Conservation (phyloP, 1,140 invertebrate species). For the Drosophila lowei region DNA sequence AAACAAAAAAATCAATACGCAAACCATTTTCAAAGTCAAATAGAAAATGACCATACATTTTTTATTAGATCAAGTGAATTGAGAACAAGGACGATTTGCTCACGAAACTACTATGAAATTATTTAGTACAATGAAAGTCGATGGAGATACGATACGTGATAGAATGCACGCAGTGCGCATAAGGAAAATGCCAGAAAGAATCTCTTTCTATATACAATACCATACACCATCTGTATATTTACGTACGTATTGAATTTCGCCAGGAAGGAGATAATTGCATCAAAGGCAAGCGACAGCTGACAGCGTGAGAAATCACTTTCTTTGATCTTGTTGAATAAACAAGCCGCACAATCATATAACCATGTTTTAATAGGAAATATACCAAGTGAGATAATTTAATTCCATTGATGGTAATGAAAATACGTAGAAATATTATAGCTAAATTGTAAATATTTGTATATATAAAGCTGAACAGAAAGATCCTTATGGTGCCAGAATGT, state of each 20-base stretch:
- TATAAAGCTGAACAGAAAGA: neutral
- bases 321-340: constrained; percentile 34
- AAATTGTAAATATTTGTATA: neutral
- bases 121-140: constrained; percentile 9
- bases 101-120: constrained; percentile 7
- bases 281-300: constrained; percentile 30
- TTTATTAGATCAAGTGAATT: constrained; percentile 44
- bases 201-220: neutral
- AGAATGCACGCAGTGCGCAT: no score
- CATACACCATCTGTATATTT: neutral
- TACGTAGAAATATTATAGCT: neutral
- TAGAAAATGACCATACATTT: constrained; percentile 29
- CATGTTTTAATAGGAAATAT: constrained; percentile 6
- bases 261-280: constrained; percentile 44
- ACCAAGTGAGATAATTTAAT: constrained; percentile 30
- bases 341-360: neutral
- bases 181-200: no score
- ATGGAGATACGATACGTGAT: constrained; percentile 1
- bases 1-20: constrained; percentile 34
- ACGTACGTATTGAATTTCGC: constrained; percentile 28
- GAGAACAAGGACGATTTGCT: constrained; percentile 46
- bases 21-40: constrained; percentile 43
- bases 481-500: no score
- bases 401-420: constrained; percentile 21
- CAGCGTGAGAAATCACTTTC: constrained; percentile 6